Conservation (phyloP, 1,140 invertebrate species). For the Drosophila mojavensis region DNA sequence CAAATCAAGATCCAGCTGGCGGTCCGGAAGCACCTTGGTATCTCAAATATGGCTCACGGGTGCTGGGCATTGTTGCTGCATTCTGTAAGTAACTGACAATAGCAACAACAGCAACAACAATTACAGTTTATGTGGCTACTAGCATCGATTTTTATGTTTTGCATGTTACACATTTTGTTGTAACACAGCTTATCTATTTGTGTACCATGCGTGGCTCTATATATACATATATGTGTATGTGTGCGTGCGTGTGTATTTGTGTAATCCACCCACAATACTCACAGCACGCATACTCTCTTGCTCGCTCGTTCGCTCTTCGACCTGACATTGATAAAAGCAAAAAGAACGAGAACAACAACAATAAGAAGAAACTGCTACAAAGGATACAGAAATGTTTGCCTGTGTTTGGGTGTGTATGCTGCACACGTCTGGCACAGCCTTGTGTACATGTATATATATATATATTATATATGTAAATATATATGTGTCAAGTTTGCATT, state of each 20-base stretch:
- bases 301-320: slow-evolving; percentile 32
- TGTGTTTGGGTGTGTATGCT: slow-evolving; percentile 15
- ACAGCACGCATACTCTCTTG: slow-evolving; percentile 44
- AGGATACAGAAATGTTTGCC: slow-evolving; percentile 74
- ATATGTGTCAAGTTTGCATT: slow-evolving; percentile 57
- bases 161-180: slow-evolving; percentile 53
- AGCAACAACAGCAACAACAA: slow-evolving; percentile 4
- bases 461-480: slow-evolving; percentile 15
- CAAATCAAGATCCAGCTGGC: slow-evolving; percentile 87
- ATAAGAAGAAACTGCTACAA: slow-evolving; percentile 45
- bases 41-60: slow-evolving; percentile 93
- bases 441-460: neutral
- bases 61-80: slow-evolving; percentile 93
- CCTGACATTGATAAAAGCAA: slow-evolving; percentile 78
- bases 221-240: neutral
- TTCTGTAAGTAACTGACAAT: slow-evolving; percentile 87
- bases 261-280: slow-evolving; percentile 44
- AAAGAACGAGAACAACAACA: slow-evolving; percentile 23
- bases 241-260: slow-evolving; percentile 34
- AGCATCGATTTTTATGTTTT: slow-evolving; percentile 70
- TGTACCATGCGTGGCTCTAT: slow-evolving; percentile 9
- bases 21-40: slow-evolving; percentile 94
- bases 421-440: neutral
- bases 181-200: slow-evolving; percentile 51
- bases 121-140: slow-evolving; percentile 25